phyloP scores from a whole-genome alignment of 2,888 invertebrate species.

The Synergus itoensis region DNA sequence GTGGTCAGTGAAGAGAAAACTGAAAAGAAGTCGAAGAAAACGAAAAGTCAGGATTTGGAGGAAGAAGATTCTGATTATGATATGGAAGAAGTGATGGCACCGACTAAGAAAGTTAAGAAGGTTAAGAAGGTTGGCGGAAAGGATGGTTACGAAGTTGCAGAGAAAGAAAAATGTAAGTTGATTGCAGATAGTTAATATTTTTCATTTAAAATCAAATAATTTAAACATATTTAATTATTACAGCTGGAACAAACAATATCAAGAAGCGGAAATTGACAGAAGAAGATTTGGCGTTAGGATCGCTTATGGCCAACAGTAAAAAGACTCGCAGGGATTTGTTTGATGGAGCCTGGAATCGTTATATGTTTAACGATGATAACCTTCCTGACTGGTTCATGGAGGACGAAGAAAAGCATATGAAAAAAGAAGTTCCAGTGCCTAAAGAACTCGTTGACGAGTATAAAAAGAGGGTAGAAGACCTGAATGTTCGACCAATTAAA shows the following conservation, averaged over 20 bases:
- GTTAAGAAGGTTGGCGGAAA: constrained; percentile 76
- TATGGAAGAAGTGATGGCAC: constrained; percentile 72
- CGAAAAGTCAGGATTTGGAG: constrained; percentile 53
- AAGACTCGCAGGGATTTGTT: constrained; percentile 94
- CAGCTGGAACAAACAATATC: constrained; percentile 78
- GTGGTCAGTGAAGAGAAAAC: constrained; percentile 72
- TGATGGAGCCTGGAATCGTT: constrained; percentile 96
- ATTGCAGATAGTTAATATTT: constrained; percentile 32
- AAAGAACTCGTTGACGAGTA: constrained; percentile 93
- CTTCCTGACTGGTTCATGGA: constrained; percentile 97
- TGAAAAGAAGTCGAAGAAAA: constrained; percentile 58
- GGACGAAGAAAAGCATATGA: constrained; percentile 95
- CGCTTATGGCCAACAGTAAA: constrained; percentile 93
- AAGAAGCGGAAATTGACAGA: constrained; percentile 88
- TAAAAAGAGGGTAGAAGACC: constrained; percentile 88
- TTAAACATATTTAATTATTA: constrained; percentile 55
- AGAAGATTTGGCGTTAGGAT: constrained; percentile 94
- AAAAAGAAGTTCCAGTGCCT: constrained; percentile 90
- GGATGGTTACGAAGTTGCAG: constrained; percentile 85
- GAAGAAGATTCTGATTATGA: constrained; percentile 78
- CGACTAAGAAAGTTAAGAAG: constrained; percentile 62
- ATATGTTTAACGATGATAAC: constrained; percentile 93
- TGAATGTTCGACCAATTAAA: constrained; percentile 97
- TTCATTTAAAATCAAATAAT: constrained; percentile 56
- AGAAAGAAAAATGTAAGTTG: constrained; percentile 80